phyloP scores from a whole-genome alignment of 2,888 invertebrate genomes.

The Watsonalla cultraria region DNA sequence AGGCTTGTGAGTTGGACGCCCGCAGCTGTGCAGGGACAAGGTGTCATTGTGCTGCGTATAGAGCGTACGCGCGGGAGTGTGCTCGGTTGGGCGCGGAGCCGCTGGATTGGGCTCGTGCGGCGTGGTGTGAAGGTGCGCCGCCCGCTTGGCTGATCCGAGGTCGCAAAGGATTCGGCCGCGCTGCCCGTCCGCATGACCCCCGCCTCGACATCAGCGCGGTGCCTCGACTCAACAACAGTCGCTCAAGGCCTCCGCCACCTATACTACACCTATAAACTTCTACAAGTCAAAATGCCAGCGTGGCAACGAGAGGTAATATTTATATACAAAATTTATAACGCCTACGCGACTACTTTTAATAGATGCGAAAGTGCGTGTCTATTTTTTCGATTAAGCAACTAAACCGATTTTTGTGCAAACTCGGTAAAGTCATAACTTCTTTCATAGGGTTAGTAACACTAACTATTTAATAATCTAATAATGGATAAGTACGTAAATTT shows the following conservation, averaged over 20 bases:
- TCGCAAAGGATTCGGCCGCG: constrained; percentile 30
- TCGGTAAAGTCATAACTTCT: no score
- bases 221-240: constrained; percentile 51
- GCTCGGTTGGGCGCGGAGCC: constrained; percentile 85
- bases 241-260: constrained; percentile 67
- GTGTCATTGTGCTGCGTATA: constrained; percentile 94
- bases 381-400: no score
- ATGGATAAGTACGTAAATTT: background rate
- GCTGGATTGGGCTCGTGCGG: constrained; percentile 84
- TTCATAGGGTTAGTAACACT: background rate
- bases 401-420: no score
- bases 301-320: constrained; percentile 57
- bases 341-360: background rate
- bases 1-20: constrained; percentile 91
- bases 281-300: constrained; percentile 74
- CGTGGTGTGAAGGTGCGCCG: constrained; percentile 79
- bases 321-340: constrained; percentile 1
- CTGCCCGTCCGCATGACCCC: constrained; percentile 24
- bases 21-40: constrained; percentile 89
- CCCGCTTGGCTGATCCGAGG: constrained; percentile 58
- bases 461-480: background rate
- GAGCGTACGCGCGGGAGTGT: constrained; percentile 94
- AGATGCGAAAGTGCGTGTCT: no score
- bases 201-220: constrained; percentile 44
- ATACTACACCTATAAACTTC: constrained; percentile 50